phyloP scores from a whole-genome alignment of 2,113 vertebrate species.

The Steatornis caripensis region DNA sequence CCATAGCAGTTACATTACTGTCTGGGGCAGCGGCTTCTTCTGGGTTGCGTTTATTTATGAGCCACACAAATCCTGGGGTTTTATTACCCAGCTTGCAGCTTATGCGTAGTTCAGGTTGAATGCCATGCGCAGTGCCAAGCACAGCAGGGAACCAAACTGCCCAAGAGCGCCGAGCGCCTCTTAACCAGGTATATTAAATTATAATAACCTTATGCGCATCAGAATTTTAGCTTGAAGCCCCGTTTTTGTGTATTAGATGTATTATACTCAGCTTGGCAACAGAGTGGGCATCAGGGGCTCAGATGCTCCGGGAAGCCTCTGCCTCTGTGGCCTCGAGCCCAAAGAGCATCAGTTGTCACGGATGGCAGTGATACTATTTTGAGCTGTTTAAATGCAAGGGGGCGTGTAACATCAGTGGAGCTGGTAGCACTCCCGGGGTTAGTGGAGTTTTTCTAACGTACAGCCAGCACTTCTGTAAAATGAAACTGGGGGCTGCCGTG shows the following conservation, averaged over 20 bases:
- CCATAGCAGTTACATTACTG: background rate
- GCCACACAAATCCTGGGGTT: background rate
- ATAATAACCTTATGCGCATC: accelerated
- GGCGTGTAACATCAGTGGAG: accelerated
- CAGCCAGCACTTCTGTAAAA: background rate
- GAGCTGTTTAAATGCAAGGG: background rate
- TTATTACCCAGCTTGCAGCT: background rate
- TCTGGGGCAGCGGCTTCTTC: background rate
- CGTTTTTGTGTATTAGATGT: background rate
- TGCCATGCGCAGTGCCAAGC: accelerated
- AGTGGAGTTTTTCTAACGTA: background rate
- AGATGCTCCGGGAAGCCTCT: background rate
- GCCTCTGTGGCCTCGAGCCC: background rate
- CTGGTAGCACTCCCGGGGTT: background rate
- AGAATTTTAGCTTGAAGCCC: background rate
- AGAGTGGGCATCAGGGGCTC: accelerated
- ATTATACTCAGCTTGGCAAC: background rate
- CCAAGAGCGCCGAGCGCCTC: background rate
- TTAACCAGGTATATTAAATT: background rate
- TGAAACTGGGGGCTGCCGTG: background rate
- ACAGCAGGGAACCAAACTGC: background rate
- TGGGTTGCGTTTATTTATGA: background rate
- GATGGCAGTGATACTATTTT: background rate
- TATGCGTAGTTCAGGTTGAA: background rate
- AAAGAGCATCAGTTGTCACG: background rate